Evolutionary conservation across 2,113 vertebrate species (phyloP).

Genomic region (Grammomys surdaster): DNA sequence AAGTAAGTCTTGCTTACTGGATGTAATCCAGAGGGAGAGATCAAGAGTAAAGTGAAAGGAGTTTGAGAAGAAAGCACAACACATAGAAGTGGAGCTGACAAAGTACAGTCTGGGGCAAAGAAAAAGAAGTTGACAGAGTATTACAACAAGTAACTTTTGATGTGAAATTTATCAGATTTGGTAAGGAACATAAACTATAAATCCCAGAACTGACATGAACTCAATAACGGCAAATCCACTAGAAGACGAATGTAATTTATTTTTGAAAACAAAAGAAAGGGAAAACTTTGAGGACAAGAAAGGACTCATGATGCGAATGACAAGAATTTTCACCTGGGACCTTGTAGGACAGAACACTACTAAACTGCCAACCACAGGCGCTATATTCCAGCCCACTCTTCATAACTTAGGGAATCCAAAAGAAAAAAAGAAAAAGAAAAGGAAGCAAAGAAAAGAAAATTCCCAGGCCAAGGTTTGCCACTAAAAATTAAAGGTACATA

Average conservation of each 20-base stretch:
- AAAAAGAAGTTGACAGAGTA: background rate
- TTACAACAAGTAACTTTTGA: background rate
- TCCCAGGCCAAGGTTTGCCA: background rate
- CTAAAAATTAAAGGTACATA: background rate
- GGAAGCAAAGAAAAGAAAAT: background rate
- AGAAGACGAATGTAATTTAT: background rate
- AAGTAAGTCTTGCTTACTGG: background rate
- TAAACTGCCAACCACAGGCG: background rate
- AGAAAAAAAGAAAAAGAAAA: too few relatives aligned
- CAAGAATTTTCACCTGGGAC: background rate
- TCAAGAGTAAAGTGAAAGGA: too few relatives aligned
- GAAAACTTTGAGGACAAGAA: background rate
- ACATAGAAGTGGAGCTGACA: background rate
- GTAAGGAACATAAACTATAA: background rate
- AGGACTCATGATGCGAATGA: background rate
- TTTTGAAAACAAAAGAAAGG: background rate
- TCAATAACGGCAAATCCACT: background rate
- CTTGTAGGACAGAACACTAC: background rate
- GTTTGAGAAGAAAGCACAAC: background rate
- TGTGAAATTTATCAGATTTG: background rate
- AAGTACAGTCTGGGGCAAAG: background rate
- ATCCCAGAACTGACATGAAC: background rate
- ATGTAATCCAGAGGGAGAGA: too few relatives aligned
- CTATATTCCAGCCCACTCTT: background rate
- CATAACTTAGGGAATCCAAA: background rate